Evolutionary conservation across 1,140 invertebrate genomes (phyloP).

Genomic region (Helicoverpa zea): DNA sequence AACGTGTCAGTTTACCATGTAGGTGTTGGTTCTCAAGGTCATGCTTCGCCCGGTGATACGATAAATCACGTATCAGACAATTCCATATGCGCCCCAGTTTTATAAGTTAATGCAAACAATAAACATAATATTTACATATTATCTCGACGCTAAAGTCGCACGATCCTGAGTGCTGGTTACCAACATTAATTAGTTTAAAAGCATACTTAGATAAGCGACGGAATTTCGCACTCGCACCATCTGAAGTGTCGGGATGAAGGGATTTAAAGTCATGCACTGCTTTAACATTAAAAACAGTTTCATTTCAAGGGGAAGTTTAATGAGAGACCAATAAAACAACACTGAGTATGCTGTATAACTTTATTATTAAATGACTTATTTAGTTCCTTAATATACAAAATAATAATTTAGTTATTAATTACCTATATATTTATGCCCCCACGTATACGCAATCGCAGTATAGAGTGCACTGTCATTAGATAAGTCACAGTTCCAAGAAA

Average conservation of each 20-base stretch:
- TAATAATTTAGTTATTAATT: slow-evolving; percentile 45
- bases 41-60: background rate
- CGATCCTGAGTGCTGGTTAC: slow-evolving; percentile 53
- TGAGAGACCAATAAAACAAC: background rate
- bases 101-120: background rate
- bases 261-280: background rate
- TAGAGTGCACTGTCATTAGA: slow-evolving; percentile 1
- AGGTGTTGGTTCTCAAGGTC: background rate
- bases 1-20: too few relatives aligned
- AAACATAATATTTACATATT: slow-evolving; percentile 23
- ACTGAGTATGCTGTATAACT: slow-evolving; percentile 10
- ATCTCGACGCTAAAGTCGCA: slow-evolving; percentile 33
- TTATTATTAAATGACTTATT: slow-evolving; percentile 43
- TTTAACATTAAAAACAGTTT: slow-evolving; percentile 4
- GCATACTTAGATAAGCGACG: slow-evolving; percentile 44
- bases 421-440: slow-evolving; percentile 29
- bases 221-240: slow-evolving; percentile 18
- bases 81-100: background rate
- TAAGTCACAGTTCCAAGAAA: slow-evolving; percentile 32
- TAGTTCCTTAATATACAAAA: slow-evolving; percentile 43
- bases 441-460: slow-evolving; percentile 15
- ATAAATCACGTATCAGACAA: background rate
- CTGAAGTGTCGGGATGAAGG: slow-evolving; percentile 12
- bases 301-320: background rate
- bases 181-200: slow-evolving; percentile 57